Base-by-base conservation (phyloP, 2,888 invertebrate species). In the Lepidocyrtoides sp. region DNA sequence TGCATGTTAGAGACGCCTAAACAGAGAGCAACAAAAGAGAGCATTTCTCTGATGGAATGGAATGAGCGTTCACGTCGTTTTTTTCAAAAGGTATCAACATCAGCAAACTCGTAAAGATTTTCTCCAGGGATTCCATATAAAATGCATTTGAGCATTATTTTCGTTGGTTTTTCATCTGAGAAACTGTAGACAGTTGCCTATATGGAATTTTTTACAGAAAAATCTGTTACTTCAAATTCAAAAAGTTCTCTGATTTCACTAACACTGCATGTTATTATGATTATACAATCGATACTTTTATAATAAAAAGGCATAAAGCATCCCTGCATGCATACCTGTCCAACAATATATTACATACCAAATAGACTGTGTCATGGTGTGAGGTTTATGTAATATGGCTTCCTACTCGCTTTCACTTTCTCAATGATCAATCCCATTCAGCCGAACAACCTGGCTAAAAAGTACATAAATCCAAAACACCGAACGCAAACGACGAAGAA, bases 401-500 rank as follows among this genome's bases (percentile, higher is more conserved):
- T 48, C 4, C 51, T 29, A 57, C 17, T 72, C 72, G 72, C 72
- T 66, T 69, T 84, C 51, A 69, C 69, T 85, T 85, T 57, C 81
- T 29, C 48, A 48, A 54, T 51, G 85, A 85, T 85, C 72, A 85
- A 41, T 69, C 41, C 60, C 75, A 83, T 69, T 82, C 89, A 89
- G 26, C 82, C 26, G 75, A 89, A 83, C 66, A 83, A 89, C 82
- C 89, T 89, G 89, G 82, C 89, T 75, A 20, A 63, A 82, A 89
- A 89, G 48, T 87, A 79, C 66, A 87, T 87, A 88, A 88, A 88
- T 88, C 63, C 83, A 89, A 72, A 72, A 44, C 83, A 60, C 69
- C n/a, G 14, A 54, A n/a, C 63, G 57, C 32, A 54, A 69, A 0
- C 20, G 20, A 23, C n/a, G 23, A 12, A 23, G 41, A 36, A 26